Conservation (phyloP, 2,113 vertebrate genomes). For the Turdus rufiventris region DNA sequence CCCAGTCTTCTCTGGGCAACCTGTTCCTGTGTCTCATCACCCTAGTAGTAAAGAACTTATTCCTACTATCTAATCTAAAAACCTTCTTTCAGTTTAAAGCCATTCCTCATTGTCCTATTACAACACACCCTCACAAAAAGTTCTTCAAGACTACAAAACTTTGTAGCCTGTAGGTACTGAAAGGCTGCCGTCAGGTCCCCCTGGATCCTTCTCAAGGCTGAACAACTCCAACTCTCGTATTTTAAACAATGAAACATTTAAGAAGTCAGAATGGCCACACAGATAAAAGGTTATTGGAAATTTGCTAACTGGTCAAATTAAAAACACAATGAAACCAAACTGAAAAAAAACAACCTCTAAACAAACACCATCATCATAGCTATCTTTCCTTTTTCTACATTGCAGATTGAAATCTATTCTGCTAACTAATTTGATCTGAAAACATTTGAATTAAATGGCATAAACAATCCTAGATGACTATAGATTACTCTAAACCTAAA, state of each 20-base stretch:
- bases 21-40: neutral
- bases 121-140: neutral
- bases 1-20: neutral
- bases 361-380: neutral
- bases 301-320: neutral
- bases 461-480: neutral
- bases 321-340: neutral
- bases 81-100: neutral
- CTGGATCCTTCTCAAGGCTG: neutral
- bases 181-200: neutral
- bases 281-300: neutral
- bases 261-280: neutral
- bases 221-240: neutral
- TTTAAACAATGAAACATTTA: neutral
- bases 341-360: neutral
- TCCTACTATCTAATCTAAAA: neutral
- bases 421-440: neutral
- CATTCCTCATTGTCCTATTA: neutral
- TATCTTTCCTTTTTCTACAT: neutral
- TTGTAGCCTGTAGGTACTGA: neutral
- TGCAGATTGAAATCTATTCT: neutral
- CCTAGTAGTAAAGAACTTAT: fast-evolving
- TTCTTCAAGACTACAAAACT: neutral
- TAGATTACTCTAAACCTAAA: neutral
- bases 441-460: neutral